Evolutionary conservation across 2,113 vertebrate species (phyloP), one percentile per base, ranked within the genome.

Genomic region (Psilopsiagon aurifrons): DNA sequence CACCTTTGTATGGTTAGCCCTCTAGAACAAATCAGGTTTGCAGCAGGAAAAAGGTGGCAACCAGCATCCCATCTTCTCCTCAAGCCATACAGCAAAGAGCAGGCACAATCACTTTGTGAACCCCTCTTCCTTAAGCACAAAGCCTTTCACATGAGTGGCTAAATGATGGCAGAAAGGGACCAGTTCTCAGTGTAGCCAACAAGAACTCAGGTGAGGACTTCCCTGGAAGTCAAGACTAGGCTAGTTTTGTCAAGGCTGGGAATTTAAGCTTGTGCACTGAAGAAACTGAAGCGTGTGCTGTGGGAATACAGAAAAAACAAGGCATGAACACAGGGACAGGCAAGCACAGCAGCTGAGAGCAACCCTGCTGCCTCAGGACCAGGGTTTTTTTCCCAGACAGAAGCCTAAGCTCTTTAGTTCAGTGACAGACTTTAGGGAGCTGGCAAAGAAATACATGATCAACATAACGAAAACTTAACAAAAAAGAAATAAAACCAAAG

Each of bases 121-220:
- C 1, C 41, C 29, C 5, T 60, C 54, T 59, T 74, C 68, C 68
- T 43, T 37, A 79, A 64, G 86, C 85, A 96, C 88, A 88, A 95
- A 94, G 82, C 86, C 83, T 88, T 94, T 90, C 92, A 79, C 54
- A 90, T 77, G 12, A 87, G 94, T 43, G 22, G 91, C 66, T 67
- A 41, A 87, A 59, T 25, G 81, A 89, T 18, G 81, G 96, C 91
- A 84, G 44, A 43, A 29, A 87, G 91, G 70, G 31, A 41, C 3
- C 14, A 2, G 62, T 1, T 29, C 73, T 52, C 73, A 7, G 47
- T 0, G 0, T 1, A 4, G 67, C 24, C 47, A 47, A 5, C 14
- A 16, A 13, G 68, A 28, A 60, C 4, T 37, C 22, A 13, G 10
- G 24, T 17, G 63, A 4, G 43, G 46, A 37, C 37, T 68, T 49